Conservation (phyloP, 2,113 vertebrate genomes). For the Tupaia tana region DNA sequence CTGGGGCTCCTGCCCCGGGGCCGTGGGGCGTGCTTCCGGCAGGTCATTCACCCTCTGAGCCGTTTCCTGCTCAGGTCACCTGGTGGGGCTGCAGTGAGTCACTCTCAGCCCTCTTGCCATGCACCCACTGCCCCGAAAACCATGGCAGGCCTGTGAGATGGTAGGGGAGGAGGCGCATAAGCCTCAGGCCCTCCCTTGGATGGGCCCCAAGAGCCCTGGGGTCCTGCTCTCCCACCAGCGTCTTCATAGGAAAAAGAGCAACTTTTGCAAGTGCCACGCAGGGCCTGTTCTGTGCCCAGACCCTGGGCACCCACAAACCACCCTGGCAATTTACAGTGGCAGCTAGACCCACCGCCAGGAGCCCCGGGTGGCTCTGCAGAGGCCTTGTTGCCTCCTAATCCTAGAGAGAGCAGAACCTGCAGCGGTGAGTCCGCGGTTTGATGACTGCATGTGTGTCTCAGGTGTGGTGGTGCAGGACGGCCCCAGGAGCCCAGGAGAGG, state of each 20-base stretch:
- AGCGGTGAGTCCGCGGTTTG: not conserved
- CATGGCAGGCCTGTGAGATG: not conserved
- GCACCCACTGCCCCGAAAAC: not conserved
- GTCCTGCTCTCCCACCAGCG: not conserved
- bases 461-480: not conserved
- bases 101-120: not conserved
- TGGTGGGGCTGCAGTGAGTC: not conserved
- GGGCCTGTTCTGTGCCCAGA: not conserved
- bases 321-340: not conserved
- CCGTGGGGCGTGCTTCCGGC: not conserved
- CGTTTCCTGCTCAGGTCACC: not conserved
- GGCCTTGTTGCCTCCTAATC: too few species aligned
- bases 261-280: not conserved
- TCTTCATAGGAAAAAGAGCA: not conserved
- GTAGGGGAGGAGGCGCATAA: not conserved
- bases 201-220: not conserved
- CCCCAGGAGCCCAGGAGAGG: not conserved
- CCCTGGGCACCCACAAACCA: not conserved
- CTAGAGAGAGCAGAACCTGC: too few species aligned
- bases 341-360: not conserved
- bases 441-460: not conserved
- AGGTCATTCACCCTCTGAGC: not conserved
- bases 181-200: not conserved
- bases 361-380: not conserved
- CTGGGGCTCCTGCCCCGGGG: too few species aligned